Base-by-base conservation (phyloP, 2,888 invertebrate genomes). In the Drosophila siamana region DNA sequence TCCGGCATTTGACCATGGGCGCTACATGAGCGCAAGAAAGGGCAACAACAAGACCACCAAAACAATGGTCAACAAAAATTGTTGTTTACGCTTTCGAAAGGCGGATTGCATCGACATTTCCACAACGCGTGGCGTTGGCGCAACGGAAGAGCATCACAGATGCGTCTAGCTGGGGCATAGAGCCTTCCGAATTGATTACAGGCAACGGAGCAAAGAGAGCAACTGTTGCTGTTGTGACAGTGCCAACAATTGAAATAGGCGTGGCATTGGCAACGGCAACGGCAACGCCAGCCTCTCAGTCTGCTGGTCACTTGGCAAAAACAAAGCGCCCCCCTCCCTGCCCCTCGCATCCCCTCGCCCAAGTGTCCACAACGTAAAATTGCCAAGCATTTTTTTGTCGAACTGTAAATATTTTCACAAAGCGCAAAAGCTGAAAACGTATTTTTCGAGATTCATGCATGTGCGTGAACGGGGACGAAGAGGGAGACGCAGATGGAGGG, bases 391-490 rank as follows among this genome's bases (percentile, higher is more conserved):
- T 28, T 48, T 30, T 55, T 73, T 63, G 11, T 11, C 33, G 48
- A 60, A 52, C 56, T 57, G 76, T 76, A 76, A 76, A 74, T 62
- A 67, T 74, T 75, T 75, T 68, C 70, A 62, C 54, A 51, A 54
- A 65, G 70, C 65, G 62, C 68, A 73, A 74, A 74, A 72, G 72
- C 72, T 76, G 62, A 76, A 65, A 72, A 68, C 76, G 59, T 59
- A 74, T 74, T 74, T 74, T 59, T 26, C 30, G 13, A 43, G 28
- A 13, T 24, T 24, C 51, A 52, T 52, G 13, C 16, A 6, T 41
- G 28, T 9, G 52, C 16, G 3, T n/a, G 16, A 2, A 19, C n/a
- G 36, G 13, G 41, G 13, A 28, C 22, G 30, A 30, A 11, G 24
- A 16, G 22, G 19, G 38, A n/a, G n/a, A n/a, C n/a, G n/a, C n/a